phyloP scores from a whole-genome alignment of 2,888 invertebrate genomes.

The Apamea crenata region DNA sequence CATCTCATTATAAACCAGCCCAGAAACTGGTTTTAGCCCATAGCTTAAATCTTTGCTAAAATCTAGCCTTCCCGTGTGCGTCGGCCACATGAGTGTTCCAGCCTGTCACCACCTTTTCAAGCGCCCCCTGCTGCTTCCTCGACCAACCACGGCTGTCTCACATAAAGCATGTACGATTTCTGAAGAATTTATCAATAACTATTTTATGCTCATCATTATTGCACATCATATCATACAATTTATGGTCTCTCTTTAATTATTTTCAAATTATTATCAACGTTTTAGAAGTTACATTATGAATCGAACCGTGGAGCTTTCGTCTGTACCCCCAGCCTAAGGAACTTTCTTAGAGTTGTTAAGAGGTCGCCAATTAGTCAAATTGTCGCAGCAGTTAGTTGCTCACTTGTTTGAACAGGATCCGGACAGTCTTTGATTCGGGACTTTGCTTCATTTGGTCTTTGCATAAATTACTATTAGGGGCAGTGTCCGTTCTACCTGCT shows the following conservation, averaged over 20 bases:
- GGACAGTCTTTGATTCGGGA: constrained; percentile 67
- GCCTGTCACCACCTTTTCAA: too few relatives aligned
- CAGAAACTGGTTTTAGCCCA: too few relatives aligned
- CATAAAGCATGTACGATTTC: too few relatives aligned
- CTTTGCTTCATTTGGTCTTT: constrained; percentile 62
- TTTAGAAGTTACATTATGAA: not conserved
- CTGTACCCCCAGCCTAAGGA: constrained; percentile 60
- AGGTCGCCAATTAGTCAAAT: constrained; percentile 80
- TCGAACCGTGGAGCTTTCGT: constrained; percentile 6
- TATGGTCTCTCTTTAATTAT: not conserved
- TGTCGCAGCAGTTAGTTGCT: constrained; percentile 70
- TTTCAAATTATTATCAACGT: not conserved
- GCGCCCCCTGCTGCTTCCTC: too few relatives aligned
- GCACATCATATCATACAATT: not conserved
- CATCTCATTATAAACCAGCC: too few relatives aligned
- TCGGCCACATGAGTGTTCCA: too few relatives aligned
- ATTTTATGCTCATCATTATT: too few relatives aligned
- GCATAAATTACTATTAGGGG: constrained; percentile 68
- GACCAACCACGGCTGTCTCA: too few relatives aligned
- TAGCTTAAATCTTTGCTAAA: too few relatives aligned
- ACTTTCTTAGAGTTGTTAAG: constrained; percentile 75
- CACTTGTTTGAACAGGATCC: constrained; percentile 71
- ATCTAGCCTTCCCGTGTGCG: too few relatives aligned
- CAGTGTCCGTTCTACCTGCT: constrained; percentile 64
- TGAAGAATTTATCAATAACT: too few relatives aligned